phyloP scores from a whole-genome alignment of 2,888 invertebrate genomes.

The Odiellus spinosus region DNA sequence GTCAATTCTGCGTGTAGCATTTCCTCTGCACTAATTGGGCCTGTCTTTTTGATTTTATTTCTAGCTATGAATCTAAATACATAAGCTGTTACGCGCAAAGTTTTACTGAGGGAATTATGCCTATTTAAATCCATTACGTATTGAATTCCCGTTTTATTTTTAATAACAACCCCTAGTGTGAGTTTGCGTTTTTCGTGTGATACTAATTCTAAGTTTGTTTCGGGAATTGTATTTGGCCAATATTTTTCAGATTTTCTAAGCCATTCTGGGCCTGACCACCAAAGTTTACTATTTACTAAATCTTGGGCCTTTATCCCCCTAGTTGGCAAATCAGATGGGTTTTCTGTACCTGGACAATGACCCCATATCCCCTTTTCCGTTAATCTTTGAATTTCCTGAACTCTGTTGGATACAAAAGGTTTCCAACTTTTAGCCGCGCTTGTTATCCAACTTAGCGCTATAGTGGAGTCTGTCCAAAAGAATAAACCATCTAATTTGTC shows the following conservation, averaged over 20 bases:
- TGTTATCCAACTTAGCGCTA: constrained; percentile 19
- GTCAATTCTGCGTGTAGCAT: too few species aligned
- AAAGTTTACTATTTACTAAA: constrained; percentile 9
- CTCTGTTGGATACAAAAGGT: constrained; percentile 20
- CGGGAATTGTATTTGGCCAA: constrained; percentile 1
- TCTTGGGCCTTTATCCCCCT: constrained; percentile 17
- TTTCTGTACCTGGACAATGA: constrained; percentile 19
- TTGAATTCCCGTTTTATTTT: too few species aligned
- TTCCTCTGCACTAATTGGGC: too few species aligned
- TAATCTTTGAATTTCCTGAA: constrained; percentile 17
- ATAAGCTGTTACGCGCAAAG: too few species aligned
- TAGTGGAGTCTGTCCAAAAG: constrained; percentile 17
- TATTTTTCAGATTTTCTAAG: constrained; percentile 1
- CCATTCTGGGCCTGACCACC: constrained; percentile 22
- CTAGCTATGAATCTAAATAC: too few species aligned
- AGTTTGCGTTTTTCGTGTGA: too few species aligned
- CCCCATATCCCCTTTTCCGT: constrained; percentile 14
- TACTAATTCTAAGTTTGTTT: too few species aligned
- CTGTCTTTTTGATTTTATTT: too few species aligned
- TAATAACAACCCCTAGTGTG: too few species aligned
- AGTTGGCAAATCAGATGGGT: constrained; percentile 23
- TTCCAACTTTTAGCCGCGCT: constrained; percentile 12
- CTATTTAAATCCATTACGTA: too few species aligned
- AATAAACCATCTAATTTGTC: too few species aligned
- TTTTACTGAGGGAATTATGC: too few species aligned